Conservation (phyloP, 2,113 vertebrate genomes). For the Felis chaus region DNA sequence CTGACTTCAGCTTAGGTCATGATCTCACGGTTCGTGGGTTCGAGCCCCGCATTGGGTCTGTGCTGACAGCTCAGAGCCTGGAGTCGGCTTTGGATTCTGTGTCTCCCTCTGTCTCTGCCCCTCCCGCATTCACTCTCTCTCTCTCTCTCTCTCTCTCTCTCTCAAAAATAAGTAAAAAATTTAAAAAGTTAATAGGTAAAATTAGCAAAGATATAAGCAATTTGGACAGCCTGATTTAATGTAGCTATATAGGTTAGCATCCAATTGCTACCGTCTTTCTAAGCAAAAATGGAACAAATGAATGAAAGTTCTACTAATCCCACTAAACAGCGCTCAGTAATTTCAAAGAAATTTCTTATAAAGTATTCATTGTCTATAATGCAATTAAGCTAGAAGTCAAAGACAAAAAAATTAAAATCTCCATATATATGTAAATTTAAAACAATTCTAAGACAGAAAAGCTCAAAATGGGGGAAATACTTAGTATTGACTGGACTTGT, state of each 20-base stretch:
- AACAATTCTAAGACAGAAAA: not conserved
- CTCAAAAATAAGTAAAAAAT: too few relatives aligned
- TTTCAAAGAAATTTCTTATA: not conserved
- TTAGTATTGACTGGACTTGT: not conserved
- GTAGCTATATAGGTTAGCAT: not conserved
- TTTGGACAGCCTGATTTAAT: not conserved
- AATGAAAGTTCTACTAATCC: not conserved
- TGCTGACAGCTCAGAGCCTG: too few relatives aligned
- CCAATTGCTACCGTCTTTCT: not conserved
- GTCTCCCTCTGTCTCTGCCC: too few relatives aligned
- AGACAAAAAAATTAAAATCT: slow-evolving; percentile 14
- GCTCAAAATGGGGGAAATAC: not conserved
- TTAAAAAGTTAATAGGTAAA: not conserved
- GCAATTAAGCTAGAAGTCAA: not conserved
- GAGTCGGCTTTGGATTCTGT: too few relatives aligned
- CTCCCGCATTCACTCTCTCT: too few relatives aligned
- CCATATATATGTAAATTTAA: not conserved
- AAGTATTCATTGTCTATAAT: not conserved
- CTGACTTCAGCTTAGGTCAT: too few relatives aligned
- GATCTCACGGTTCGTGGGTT: too few relatives aligned
- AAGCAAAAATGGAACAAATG: not conserved
- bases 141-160: too few relatives aligned
- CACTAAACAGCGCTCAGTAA: not conserved
- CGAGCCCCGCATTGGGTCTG: too few relatives aligned
- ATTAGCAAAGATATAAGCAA: not conserved